Evolutionary conservation across 2,888 invertebrate species (phyloP).

Genomic region (Drosophila incognita): DNA sequence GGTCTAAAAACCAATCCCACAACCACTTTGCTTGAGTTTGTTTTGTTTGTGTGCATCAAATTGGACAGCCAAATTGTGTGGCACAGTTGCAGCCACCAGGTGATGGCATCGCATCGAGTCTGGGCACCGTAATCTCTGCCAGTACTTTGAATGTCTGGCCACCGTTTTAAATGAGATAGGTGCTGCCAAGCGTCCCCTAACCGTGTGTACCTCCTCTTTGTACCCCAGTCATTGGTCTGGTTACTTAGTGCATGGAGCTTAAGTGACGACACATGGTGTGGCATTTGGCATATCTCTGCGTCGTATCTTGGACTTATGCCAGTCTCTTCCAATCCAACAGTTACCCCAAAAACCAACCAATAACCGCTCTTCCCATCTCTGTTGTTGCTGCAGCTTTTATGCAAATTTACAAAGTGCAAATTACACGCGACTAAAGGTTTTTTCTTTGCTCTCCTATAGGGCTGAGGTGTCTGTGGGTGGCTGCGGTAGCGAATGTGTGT

Average conservation of each 20-base stretch:
- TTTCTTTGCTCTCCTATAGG: constrained; percentile 65
- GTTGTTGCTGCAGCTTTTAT: constrained; percentile 73
- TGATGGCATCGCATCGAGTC: constrained; percentile 8
- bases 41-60: constrained; percentile 71
- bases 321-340: constrained; percentile 56
- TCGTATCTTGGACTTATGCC: constrained; percentile 77
- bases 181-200: not conserved
- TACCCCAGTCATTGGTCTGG: constrained; percentile 17
- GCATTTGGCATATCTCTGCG: constrained; percentile 73
- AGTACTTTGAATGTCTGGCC: constrained; percentile 58
- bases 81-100: constrained; percentile 38
- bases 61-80: constrained; percentile 71
- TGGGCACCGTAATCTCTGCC: constrained; percentile 39
- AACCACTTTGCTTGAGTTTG: constrained; percentile 56
- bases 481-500: not conserved
- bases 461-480: constrained; percentile 30
- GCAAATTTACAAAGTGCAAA: constrained; percentile 83
- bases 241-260: constrained; percentile 48
- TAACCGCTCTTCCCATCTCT: not conserved
- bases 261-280: constrained; percentile 78
- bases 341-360: constrained; percentile 1
- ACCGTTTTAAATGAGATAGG: constrained; percentile 50
- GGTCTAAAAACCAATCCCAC: constrained; percentile 9
- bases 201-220: not conserved
- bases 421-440: constrained; percentile 82